Base-by-base conservation (phyloP, 2,888 invertebrate genomes). In the Tipula lateralis region DNA sequence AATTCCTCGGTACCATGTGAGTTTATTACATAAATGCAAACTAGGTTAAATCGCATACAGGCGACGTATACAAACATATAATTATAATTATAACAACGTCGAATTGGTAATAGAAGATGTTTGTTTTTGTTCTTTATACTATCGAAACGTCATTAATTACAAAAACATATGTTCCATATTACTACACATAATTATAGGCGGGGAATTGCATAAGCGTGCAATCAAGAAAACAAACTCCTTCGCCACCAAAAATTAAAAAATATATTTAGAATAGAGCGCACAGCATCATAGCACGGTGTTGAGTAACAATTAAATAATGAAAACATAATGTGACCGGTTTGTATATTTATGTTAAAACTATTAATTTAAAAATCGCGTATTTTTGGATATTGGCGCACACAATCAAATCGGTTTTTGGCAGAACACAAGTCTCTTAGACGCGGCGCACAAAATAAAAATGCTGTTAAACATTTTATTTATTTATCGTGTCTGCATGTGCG, bases 151-250 rank as follows among this genome's bases (percentile, higher is more conserved):
- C 66, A 66, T 24, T 66, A 66, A 66, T 66, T 66, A 24, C 24
- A 66, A 66, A 66, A 66, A 1, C 66, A 66, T 66, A 66, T 66
- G 66, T 24, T 66, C 66, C 24, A 24, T 66, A 66, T 66, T 66
- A 66, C 24, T 66, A 66, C 66, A 66, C 24, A 24, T 66, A 66
- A 66, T 66, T 66, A 66, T 66, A 66, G 24, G 24, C 66, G 9
- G n/a, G n/a, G 24, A 66, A 24, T 66, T 66, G 66, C 66, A 66
- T 66, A 66, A 66, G 66, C 66, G 66, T 66, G 66, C 66, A 66
- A 66, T 66, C 24, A 24, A 66, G 44, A 44, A 44, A 39, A 39
- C 9, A 39, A n/a, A 44, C 44, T 44, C 44, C 24, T 24, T 6
- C 24, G 24, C 66, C 66, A 66, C 66, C 24, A 24, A 66, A n/a